Conservation (phyloP, 2,888 invertebrate genomes). For the Patella pellucida region DNA sequence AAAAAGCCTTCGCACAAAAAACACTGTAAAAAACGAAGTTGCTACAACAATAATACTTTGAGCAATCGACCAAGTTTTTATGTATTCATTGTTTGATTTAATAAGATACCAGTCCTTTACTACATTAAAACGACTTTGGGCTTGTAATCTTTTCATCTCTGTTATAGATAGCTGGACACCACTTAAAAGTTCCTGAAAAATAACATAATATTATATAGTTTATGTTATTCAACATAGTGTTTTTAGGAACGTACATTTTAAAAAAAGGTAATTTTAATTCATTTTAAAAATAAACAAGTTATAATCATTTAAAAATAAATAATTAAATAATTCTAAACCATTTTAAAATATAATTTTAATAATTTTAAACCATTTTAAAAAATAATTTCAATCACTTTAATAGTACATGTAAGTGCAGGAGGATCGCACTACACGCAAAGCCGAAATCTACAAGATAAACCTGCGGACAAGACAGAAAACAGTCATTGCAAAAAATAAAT, state of each 20-base stretch:
- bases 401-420: no score
- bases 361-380: no score
- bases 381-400: no score
- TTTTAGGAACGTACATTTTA: not conserved
- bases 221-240: not conserved
- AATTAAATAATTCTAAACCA: no score
- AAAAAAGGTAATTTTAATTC: not conserved
- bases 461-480: no score
- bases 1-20: conserved; percentile 90
- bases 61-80: conserved; percentile 89
- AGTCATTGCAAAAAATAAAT: no score
- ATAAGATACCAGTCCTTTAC: conserved; percentile 58
- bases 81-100: conserved; percentile 66
- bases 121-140: conserved; percentile 49
- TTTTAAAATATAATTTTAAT: no score
- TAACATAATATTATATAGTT: not conserved
- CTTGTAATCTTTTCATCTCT: conserved; percentile 43
- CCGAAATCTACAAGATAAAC: no score
- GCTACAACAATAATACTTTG: conserved; percentile 87
- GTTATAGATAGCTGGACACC: conserved; percentile 48
- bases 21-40: conserved; percentile 86
- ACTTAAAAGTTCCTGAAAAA: conserved; percentile 46
- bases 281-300: no score
- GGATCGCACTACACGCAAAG: no score
- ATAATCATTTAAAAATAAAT: no score